Base-by-base conservation (phyloP, 30 jellyfish, hydroid and myxozoan species). In the Aurelia sp. region DNA sequence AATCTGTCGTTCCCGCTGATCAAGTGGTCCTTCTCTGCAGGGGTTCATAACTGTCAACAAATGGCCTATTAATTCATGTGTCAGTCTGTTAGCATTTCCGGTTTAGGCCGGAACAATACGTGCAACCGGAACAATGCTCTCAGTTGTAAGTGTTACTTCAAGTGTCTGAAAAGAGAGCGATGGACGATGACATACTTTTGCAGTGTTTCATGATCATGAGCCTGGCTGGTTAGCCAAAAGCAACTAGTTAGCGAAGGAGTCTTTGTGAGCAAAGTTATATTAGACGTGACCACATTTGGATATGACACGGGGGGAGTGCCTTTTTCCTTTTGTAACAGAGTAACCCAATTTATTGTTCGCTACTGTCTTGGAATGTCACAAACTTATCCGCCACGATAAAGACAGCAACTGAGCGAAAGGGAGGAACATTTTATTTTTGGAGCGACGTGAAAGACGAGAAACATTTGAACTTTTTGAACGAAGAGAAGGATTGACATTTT, bases 261-360 rank as follows among this genome's bases (percentile, higher is more conserved):
- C 30, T 72, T 41, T 47, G 35, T 11, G 47, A 72, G 55, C 35
- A 72, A 44, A 15, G 15, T 44, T 44, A 44, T 44, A 41, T 41
- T 19, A 11, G 55, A 40, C 38, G 73, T 62, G 62, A 78, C 89
- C 89, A 78, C 89, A 64, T 78, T 78, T 62, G 58, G 89, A 27
- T 24, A 63, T 64, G 80, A 63, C 80, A 78, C 89, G 89, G 89
- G 89, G 89, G 89, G 80, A 65, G 53, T 27, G 71, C 9, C 80
- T 31, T 62, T 68, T 78, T 64, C 41, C 72, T 78, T 24, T 24
- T 63, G 64, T 57, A 63, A 40, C 13, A 74, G 65, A 60, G 44
- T 59, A 76, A 76, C 60, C 63, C 69, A 75, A 52, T 75, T 20
- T 59, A 58, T 59, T 33, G 87, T 53, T 44, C 55, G 55, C 55